Evolutionary conservation across 2,797 vertebrate genomes (phyloP), one percentile per base, ranked within the genome.

Genomic region (Simalia tracyae): DNA sequence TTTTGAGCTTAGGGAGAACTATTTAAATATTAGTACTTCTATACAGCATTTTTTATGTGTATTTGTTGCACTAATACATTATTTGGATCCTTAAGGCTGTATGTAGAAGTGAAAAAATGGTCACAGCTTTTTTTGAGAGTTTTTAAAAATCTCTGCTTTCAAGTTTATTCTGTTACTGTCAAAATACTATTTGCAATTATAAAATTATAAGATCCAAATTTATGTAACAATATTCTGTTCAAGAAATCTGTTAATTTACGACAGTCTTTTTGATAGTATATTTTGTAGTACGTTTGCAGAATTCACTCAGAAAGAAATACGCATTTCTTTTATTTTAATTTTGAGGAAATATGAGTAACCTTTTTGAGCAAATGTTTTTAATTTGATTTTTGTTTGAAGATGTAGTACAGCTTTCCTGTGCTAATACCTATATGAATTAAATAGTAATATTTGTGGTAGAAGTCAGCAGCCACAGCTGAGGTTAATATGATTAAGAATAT

Each of bases 141-240:
- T 91, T 4, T 63, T 64, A 3, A 36, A 0, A 54, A 87, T 93
- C 72, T 84, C 61, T 31, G 5, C 59, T 0, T 68, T 91, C 5
- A 76, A 57, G 7, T 91, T 89, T 90, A 0, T n/a, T 50, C 92
- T 85, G 84, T 93, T 11, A 59, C 9, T 36, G 7, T 1, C 42
- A 3, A 6, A 50, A 4, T 63, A 1, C 89, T 22, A 31, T 84
- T 93, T n/a, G 17, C 22, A 60, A 15, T 19, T 68, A 5, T 76
- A 14, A 93, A 91, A 1, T 11, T 86, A 89, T 66, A 56, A 92
- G 24, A 26, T 85, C 85, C 91, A 42, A 81, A 56, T 90, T 64
- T 11, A 64, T 64, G 46, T 54, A 85, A 66, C 42, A n/a, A 31
- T 8, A 63, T 28, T 54, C 46, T 61, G 31, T 57, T 63, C 60